These are phyloP conservation scores for Carassius gibelio DNA, from an alignment of 2,113 vertebrate species.

Conservation along the genomic window DNA sequence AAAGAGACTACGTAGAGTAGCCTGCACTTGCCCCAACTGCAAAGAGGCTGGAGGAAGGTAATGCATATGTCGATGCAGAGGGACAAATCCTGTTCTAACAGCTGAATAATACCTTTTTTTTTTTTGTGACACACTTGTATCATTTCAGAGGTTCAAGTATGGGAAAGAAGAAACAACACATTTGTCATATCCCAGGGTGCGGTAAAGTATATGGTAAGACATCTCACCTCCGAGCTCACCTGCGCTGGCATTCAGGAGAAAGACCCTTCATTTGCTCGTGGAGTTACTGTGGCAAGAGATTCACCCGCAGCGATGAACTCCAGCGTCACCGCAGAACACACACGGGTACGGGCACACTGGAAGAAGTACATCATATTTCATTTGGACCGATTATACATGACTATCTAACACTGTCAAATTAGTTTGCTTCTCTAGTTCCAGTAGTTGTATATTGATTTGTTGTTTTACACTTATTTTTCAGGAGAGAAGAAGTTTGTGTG, in stretches of 20 bases:
- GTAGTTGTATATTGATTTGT: neutral
- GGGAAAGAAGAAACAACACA: conserved; percentile 99
- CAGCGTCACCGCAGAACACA: conserved; percentile 98
- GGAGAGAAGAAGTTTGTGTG: conserved; percentile 99
- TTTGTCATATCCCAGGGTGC: conserved; percentile 96
- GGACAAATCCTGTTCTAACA: neutral
- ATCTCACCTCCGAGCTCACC: conserved; percentile 94
- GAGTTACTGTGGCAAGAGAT: conserved; percentile 98
- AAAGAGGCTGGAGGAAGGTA: conserved; percentile 98
- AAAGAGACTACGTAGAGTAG: conserved; percentile 93
- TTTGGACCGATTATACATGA: neutral
- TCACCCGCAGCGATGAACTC: conserved; percentile 97
- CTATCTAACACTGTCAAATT: neutral
- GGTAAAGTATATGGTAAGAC: conserved; percentile 98
- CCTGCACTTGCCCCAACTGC: conserved; percentile 98
- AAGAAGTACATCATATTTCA: neutral
- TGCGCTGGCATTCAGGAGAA: conserved; percentile 98
- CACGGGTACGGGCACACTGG: conserved; percentile 79
- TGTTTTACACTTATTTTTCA: conserved; percentile 60
- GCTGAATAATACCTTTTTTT: neutral
- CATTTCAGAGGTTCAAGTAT: conserved; percentile 87
- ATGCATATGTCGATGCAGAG: conserved; percentile 1
- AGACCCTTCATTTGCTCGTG: conserved; percentile 97
- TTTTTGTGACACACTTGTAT: neutral
- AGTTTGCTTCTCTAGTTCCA: neutral